Evolutionary conservation across 2,888 invertebrate genomes (phyloP).

Genomic region (Polydrusus pterygomalis): DNA sequence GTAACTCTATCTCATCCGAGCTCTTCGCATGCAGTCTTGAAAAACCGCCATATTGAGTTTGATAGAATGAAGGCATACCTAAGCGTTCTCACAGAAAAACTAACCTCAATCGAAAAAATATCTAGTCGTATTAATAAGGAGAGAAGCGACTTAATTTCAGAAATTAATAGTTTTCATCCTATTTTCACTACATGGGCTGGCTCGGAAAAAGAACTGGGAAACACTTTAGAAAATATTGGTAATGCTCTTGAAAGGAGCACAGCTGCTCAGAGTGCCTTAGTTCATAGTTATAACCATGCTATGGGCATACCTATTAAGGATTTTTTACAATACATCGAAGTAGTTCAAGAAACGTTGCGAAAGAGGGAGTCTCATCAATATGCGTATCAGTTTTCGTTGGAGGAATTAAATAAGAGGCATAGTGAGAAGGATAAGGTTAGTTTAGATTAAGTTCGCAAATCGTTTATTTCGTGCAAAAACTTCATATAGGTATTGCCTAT

Average conservation of each 20-base stretch:
- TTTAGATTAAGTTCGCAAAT: too few relatives aligned
- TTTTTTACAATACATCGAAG: conserved; percentile 80
- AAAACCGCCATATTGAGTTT: conserved; percentile 78
- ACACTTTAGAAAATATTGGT: conserved; percentile 71
- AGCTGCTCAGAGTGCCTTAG: conserved; percentile 72
- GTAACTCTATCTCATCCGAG: conserved; percentile 60
- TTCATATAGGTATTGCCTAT: too few relatives aligned
- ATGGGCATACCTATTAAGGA: conserved; percentile 75
- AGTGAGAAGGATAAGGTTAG: conserved; percentile 78
- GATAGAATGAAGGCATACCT: conserved; percentile 79
- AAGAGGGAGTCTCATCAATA: conserved; percentile 79
- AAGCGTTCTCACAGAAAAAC: conserved; percentile 76
- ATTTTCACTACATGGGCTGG: conserved; percentile 78
- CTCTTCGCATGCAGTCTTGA: conserved; percentile 72
- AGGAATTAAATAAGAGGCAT: conserved; percentile 78
- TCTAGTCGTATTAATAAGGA: conserved; percentile 79
- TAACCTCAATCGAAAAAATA: conserved; percentile 78
- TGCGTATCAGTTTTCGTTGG: conserved; percentile 78
- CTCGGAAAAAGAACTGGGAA: conserved; percentile 75
- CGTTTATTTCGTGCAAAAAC: too few relatives aligned
- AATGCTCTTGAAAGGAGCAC: conserved; percentile 73
- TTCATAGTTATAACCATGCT: conserved; percentile 69
- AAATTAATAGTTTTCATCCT: conserved; percentile 77
- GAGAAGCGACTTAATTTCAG: conserved; percentile 75
- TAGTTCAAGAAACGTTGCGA: conserved; percentile 79